A percentile compares a stretch with the other conserved stretches of the same genome.
Evolutionary conservation across 2,113 vertebrate genomes (phyloP).

Genomic region (Diadophis punctatus): DNA sequence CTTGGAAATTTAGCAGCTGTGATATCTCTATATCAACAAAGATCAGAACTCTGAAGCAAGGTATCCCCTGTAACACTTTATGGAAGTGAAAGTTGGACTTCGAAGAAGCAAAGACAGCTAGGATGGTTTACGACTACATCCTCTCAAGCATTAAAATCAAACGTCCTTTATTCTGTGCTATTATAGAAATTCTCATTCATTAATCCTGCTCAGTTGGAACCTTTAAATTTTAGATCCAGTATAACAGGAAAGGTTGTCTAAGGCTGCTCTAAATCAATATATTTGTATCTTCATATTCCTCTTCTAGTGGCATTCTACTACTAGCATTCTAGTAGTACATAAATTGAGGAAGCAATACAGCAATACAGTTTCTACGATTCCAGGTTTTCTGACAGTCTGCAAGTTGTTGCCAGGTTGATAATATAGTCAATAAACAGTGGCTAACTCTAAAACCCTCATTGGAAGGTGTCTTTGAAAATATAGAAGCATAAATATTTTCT

Average conservation of each 20-base stretch:
- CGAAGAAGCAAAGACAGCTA: not conserved
- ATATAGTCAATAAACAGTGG: not conserved
- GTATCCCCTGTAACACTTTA: not conserved
- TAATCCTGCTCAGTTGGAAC: not conserved
- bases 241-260: not conserved
- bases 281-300: not conserved
- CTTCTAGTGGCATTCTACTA: not conserved
- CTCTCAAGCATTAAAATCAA: not conserved
- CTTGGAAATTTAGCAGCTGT: not conserved
- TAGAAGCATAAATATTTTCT: not conserved
- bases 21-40: not conserved
- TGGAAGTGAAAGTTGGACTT: not conserved
- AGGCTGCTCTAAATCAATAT: not conserved
- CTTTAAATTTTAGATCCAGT: not conserved
- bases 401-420: not conserved
- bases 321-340: not conserved
- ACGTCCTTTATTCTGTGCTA: not conserved
- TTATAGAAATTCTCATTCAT: not conserved
- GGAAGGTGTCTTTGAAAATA: not conserved
- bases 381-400: not conserved
- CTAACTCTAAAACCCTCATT: not conserved
- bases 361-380: not conserved
- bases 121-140: not conserved
- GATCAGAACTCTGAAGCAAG: not conserved
- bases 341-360: not conserved